Base-by-base conservation (phyloP, 2,113 vertebrate species). In the Rhynchomys soricoides region DNA sequence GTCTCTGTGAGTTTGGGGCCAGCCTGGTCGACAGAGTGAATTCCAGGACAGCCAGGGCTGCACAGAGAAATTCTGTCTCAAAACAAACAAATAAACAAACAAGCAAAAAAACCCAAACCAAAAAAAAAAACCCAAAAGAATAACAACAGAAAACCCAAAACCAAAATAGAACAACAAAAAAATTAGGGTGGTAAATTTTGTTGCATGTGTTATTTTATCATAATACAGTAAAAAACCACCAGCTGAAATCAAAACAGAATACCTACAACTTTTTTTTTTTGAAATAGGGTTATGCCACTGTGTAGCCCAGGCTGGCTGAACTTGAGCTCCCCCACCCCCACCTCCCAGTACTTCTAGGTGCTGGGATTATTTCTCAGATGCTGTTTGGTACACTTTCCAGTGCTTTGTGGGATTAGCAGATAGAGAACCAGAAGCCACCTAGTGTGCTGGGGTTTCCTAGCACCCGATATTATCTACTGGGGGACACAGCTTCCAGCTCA, bases 401-500 rank as follows among this genome's bases (percentile, higher is more conserved):
- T 5, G 19, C 13, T 62, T 43, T 2, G 0, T 29, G 59, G 68
- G 40, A 17, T 55, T 13, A 71, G 79, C 40, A 21, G 64, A 78
- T n/a, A 48, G n/a, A 34, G 11, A 50, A 2, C n/a, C 8, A 24
- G 89, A 75, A 71, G 43, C 22, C 52, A 5, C 43, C 19, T 6
- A 8, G 15, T 4, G 37, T 66, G 50, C 66, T 26, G 2, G 45
- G 74, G 55, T 3, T 10, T 34, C 7, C 45, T n/a, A 37, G 17
- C 7, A 29, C 9, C 31, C 55, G 15, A 2, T 34, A 2, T 10
- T 66, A 50, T 29, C 11, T 2, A 5, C 4, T 8, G 10, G 21
- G 77, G 73, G 48, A 74, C 6, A 5, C 5, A 24, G 62, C 77
- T n/a, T 62, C 71, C 7, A 2, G 75, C 21, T 64, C 57, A 0